These are phyloP conservation scores for Cheumatopsyche charites DNA, from an alignment of 1,140 invertebrate genomes.

Conservation along the genomic window DNA sequence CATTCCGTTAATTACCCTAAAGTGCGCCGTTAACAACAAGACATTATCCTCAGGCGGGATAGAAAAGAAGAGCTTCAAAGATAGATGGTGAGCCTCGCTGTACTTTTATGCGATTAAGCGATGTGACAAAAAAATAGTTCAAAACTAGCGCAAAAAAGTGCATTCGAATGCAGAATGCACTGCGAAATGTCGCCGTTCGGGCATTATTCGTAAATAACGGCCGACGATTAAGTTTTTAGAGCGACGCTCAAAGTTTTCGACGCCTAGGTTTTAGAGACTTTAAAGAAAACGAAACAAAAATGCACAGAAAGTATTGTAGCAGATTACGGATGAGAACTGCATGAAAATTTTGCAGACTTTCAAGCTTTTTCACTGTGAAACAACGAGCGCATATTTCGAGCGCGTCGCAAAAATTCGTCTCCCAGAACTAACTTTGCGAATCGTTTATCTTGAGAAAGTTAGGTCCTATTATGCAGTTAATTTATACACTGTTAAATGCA, in stretches of 20 bases:
- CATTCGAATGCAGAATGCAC: conserved; percentile 31
- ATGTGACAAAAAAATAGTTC: background rate
- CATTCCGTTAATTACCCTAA: conserved; percentile 33
- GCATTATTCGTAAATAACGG: conserved; percentile 25
- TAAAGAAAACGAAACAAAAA: too few relatives aligned
- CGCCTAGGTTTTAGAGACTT: background rate
- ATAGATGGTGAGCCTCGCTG: conserved; percentile 12
- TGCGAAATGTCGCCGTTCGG: background rate
- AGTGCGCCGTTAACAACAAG: conserved; percentile 27
- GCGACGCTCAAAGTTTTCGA: conserved; percentile 10
- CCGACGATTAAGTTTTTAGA: conserved; percentile 35
- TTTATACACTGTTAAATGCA: too few relatives aligned
- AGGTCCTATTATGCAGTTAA: too few relatives aligned
- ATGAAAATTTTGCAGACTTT: conserved; percentile 12
- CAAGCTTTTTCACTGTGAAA: background rate
- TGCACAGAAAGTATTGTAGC: background rate
- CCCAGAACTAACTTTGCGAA: too few relatives aligned
- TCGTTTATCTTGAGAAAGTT: too few relatives aligned
- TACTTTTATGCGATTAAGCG: background rate
- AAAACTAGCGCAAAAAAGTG: conserved; percentile 17
- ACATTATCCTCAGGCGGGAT: conserved; percentile 20
- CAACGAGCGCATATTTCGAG: background rate
- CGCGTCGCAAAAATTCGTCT: background rate
- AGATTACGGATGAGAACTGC: background rate
- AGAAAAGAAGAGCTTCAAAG: conserved; percentile 21